These are phyloP conservation scores for Heliconius melpomene DNA, from an alignment of 1,140 invertebrate species.

Conservation along the genomic window DNA sequence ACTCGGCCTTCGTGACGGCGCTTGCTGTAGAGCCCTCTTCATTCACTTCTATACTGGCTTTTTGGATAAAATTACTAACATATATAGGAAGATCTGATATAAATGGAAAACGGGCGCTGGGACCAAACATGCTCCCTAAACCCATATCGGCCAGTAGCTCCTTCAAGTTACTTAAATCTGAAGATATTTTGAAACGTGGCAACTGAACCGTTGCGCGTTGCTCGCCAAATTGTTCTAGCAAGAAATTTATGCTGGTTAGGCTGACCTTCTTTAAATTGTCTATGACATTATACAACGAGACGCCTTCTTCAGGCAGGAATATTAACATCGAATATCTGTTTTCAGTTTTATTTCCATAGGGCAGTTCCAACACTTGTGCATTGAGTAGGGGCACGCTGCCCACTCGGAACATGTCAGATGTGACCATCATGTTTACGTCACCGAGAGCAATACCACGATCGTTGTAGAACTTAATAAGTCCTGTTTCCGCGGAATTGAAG, in stretches of 20 bases:
- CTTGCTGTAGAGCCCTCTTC: conserved; percentile 87
- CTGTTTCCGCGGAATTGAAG: background rate
- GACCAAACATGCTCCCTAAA: conserved; percentile 84
- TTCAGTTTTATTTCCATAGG: conserved; percentile 19
- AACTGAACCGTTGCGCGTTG: conserved; percentile 49
- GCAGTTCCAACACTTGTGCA: conserved; percentile 11
- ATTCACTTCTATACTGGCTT: conserved; percentile 87
- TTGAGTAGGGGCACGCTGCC: background rate
- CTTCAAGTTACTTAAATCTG: conserved; percentile 82
- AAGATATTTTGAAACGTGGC: conserved; percentile 85
- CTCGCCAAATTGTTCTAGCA: background rate
- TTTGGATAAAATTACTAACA: conserved; percentile 84
- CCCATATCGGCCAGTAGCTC: conserved; percentile 83
- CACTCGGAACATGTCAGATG: background rate
- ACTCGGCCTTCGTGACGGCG: conserved; percentile 80
- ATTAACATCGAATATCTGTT: conserved; percentile 23
- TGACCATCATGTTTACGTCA: conserved; percentile 10
- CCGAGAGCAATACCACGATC: background rate
- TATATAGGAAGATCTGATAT: conserved; percentile 79
- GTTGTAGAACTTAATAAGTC: background rate
- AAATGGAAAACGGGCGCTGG: conserved; percentile 83
- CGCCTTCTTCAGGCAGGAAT: background rate
- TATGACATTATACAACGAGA: conserved; percentile 15
- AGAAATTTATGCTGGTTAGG: conserved; percentile 1
- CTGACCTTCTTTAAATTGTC: conserved; percentile 16